Conservation (phyloP, 2,888 invertebrate species). For the Andricus curvator region DNA sequence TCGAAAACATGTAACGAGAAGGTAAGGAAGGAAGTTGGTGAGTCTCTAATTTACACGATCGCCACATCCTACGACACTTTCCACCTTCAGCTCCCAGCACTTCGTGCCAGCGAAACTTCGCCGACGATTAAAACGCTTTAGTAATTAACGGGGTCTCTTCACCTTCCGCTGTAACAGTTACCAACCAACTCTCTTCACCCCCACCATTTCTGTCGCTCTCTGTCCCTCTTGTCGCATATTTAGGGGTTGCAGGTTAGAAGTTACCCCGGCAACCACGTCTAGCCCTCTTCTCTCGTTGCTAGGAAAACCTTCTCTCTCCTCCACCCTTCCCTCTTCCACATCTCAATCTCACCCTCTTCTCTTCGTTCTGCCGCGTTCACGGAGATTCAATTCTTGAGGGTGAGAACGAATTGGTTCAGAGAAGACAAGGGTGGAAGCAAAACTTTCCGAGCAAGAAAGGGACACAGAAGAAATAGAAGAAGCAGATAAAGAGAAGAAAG, state of each 20-base stretch:
- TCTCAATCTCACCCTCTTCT: constrained; percentile 25
- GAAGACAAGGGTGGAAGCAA: constrained; percentile 16
- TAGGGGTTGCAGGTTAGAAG: constrained; percentile 67
- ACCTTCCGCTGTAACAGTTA: constrained; percentile 75
- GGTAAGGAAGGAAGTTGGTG: constrained; percentile 61
- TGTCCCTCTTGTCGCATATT: constrained; percentile 64
- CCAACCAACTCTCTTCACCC: constrained; percentile 56
- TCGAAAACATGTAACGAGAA: constrained; percentile 31
- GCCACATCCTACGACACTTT: constrained; percentile 66
- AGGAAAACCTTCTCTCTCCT: constrained; percentile 67
- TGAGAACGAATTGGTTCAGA: constrained; percentile 40
- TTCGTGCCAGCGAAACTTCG: constrained; percentile 74
- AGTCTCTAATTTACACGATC: constrained; percentile 75
- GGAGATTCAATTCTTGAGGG: constrained; percentile 39
- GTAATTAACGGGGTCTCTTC: constrained; percentile 78
- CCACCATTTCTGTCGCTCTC: constrained; percentile 53
- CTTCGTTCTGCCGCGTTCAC: constrained; percentile 41
- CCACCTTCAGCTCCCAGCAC: constrained; percentile 62
- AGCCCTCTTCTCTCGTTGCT: constrained; percentile 72
- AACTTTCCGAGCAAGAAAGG: constrained; percentile 39
- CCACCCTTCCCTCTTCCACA: constrained; percentile 44
- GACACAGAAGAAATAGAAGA: constrained; percentile 34
- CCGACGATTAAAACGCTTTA: constrained; percentile 78
- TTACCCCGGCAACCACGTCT: constrained; percentile 70
- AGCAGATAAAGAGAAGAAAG: constrained; percentile 34